These are phyloP conservation scores for Adelphocoris suturalis DNA, from an alignment of 2,888 invertebrate genomes.

Conservation along the genomic window DNA sequence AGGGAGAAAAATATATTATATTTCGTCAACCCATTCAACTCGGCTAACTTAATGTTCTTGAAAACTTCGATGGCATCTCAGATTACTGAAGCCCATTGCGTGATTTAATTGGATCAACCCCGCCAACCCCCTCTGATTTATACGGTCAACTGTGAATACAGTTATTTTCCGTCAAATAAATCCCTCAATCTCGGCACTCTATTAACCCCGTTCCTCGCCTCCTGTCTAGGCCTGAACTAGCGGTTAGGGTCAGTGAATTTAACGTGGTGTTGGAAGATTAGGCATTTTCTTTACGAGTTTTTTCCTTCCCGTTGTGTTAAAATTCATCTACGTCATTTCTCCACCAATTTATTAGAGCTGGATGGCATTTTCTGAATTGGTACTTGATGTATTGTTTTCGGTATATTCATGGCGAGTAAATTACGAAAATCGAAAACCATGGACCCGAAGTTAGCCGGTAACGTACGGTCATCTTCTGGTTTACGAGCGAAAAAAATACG, in stretches of 20 bases:
- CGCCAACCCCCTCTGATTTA: slow-evolving; percentile 51
- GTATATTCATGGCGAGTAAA: too few species aligned
- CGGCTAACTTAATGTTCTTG: not conserved
- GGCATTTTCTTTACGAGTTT: not conserved
- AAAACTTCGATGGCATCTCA: slow-evolving; percentile 49
- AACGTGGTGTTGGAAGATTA: not conserved
- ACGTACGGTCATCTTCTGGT: too few species aligned
- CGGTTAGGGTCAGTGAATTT: not conserved
- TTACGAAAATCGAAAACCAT: too few species aligned
- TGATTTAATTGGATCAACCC: slow-evolving; percentile 50
- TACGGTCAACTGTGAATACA: slow-evolving; percentile 56
- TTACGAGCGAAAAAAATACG: too few species aligned
- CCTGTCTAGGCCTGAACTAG: not conserved
- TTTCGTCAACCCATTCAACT: not conserved
- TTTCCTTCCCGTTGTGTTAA: too few species aligned
- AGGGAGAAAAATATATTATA: too few species aligned
- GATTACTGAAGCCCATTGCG: slow-evolving; percentile 37
- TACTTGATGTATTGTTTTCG: too few species aligned
- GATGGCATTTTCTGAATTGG: too few species aligned
- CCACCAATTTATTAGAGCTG: too few species aligned
- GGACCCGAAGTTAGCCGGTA: too few species aligned
- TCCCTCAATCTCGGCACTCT: slow-evolving; percentile 58
- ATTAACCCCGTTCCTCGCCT: slow-evolving; percentile 26
- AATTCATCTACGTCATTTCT: too few species aligned
- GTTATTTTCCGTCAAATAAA: slow-evolving; percentile 65